Percentiles rank a stretch among this genome's conserved stretches.
phyloP scores from a whole-genome alignment of 1,140 invertebrate genomes.

The Solen grandis region DNA sequence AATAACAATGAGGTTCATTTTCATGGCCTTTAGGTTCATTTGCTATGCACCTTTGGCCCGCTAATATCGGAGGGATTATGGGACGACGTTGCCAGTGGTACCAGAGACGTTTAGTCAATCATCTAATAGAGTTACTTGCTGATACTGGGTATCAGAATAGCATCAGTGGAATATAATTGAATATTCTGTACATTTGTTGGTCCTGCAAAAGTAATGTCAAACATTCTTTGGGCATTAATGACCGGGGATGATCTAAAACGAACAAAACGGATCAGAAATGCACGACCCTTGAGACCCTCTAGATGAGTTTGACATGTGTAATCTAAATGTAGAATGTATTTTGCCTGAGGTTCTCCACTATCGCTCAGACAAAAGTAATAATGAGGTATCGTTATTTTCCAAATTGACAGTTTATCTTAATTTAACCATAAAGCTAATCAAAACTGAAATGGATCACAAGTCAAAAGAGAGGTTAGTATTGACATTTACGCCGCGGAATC shows the following conservation, averaged over 20 bases:
- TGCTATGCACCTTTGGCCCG: slow-evolving; percentile 55
- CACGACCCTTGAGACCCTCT: slow-evolving; percentile 11
- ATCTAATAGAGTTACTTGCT: slow-evolving; percentile 52
- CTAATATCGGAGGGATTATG: slow-evolving; percentile 51
- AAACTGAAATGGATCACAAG: too few species aligned
- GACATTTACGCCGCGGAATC: too few species aligned
- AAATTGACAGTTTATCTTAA: slow-evolving; percentile 45
- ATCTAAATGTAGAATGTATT: slow-evolving; percentile 15
- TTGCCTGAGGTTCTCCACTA: slow-evolving; percentile 18
- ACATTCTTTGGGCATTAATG: slow-evolving; percentile 43
- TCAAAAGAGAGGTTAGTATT: too few species aligned
- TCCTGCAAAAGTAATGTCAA: slow-evolving; percentile 54
- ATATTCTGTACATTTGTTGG: slow-evolving; percentile 58
- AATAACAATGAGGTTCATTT: slow-evolving; percentile 52
- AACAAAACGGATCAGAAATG: neutral
- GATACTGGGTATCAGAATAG: slow-evolving; percentile 43
- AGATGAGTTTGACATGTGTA: slow-evolving; percentile 36
- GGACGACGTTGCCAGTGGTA: slow-evolving; percentile 28
- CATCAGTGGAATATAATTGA: slow-evolving; percentile 57
- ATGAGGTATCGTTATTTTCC: slow-evolving; percentile 37
- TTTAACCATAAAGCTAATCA: slow-evolving; percentile 42
- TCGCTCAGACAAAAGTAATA: slow-evolving; percentile 6
- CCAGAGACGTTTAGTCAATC: slow-evolving; percentile 52
- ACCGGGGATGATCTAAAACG: slow-evolving; percentile 1
- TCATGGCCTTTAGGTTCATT: slow-evolving; percentile 46